Conservation (phyloP, 2,113 vertebrate genomes). For the Lepus timidus region DNA sequence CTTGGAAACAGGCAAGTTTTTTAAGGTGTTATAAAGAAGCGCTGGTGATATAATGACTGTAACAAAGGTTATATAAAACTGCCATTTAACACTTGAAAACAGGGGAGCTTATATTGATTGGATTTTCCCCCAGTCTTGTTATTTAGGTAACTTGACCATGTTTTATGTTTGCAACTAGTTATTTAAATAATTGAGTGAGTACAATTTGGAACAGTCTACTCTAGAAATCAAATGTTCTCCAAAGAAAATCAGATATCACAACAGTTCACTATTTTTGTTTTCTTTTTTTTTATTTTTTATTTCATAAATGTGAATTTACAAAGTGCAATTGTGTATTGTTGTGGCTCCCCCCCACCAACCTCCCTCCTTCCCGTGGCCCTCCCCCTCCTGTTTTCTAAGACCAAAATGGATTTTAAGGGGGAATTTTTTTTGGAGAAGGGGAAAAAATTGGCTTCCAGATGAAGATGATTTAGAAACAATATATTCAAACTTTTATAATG, state of each 20-base stretch:
- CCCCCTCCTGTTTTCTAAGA: too few relatives aligned
- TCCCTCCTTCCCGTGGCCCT: too few relatives aligned
- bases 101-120: slow-evolving; percentile 65
- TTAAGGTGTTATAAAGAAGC: slow-evolving; percentile 87
- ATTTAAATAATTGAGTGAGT: slow-evolving; percentile 65
- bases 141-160: slow-evolving; percentile 54
- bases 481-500: slow-evolving; percentile 43
- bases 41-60: slow-evolving; percentile 82
- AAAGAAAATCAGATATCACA: slow-evolving; percentile 51
- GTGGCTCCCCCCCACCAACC: too few relatives aligned
- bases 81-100: slow-evolving; percentile 84
- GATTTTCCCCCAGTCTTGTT: slow-evolving; percentile 69
- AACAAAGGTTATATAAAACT: slow-evolving; percentile 83
- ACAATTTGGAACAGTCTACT: slow-evolving; percentile 38
- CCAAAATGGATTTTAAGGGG: slow-evolving; percentile 15
- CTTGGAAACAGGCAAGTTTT: slow-evolving; percentile 82
- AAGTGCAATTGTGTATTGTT: too few relatives aligned
- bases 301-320: too few relatives aligned
- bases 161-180: slow-evolving; percentile 59
- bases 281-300: too few relatives aligned
- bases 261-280: background rate
- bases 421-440: background rate
- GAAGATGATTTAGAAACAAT: slow-evolving; percentile 37
- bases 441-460: background rate
- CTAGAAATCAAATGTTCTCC: slow-evolving; percentile 32